phyloP scores from a whole-genome alignment of 2,797 vertebrate species.

The Poeciliopsis presidionis region DNA sequence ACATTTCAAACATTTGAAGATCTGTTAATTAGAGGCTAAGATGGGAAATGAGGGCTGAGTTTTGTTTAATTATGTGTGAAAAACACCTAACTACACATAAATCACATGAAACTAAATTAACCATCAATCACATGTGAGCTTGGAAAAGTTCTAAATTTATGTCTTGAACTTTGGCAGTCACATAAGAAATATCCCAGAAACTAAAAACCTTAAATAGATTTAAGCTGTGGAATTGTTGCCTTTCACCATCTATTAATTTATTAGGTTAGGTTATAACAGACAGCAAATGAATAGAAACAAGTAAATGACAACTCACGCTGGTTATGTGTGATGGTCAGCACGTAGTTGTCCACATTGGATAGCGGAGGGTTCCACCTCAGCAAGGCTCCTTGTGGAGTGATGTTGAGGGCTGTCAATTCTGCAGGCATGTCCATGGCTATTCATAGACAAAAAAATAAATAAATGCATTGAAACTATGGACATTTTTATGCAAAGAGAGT shows the following conservation, averaged over 20 bases:
- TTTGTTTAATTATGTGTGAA: background rate
- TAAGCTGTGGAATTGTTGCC: background rate
- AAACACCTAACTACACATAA: background rate
- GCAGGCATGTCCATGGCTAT: conserved; percentile 93
- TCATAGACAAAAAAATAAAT: background rate
- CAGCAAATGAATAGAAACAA: background rate
- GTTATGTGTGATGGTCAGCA: conserved; percentile 87
- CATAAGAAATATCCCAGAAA: background rate
- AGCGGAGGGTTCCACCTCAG: conserved; percentile 89
- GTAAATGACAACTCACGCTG: conserved; percentile 76
- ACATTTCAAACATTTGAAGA: background rate
- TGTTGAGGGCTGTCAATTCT: conserved; percentile 87
- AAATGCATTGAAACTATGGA: background rate
- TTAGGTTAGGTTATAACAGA: background rate
- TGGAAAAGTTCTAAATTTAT: background rate
- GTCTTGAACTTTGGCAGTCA: background rate
- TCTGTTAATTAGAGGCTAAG: background rate
- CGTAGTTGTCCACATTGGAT: conserved; percentile 90
- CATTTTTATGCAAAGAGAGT: background rate
- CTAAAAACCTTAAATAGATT: background rate
- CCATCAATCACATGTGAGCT: background rate
- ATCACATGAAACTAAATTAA: background rate
- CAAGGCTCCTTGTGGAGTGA: conserved; percentile 91
- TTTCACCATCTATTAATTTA: background rate
- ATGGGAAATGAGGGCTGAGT: background rate